Conservation (phyloP, 2,797 vertebrate genomes). For the Pteropus rufus region DNA sequence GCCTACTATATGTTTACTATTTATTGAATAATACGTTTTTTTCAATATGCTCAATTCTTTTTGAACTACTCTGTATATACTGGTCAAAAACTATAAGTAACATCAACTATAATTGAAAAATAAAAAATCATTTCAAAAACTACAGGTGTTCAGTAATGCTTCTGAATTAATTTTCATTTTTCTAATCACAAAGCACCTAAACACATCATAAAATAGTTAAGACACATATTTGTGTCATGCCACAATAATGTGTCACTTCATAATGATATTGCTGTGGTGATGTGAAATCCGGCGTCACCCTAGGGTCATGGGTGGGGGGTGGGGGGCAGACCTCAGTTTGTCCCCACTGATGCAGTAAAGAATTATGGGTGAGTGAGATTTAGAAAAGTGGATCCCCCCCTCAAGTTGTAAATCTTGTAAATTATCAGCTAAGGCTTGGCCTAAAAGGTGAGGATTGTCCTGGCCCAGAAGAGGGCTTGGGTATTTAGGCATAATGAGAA, state of each 20-base stretch:
- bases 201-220: background rate
- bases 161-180: constrained; percentile 22
- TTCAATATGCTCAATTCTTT: background rate
- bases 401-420: too few relatives aligned
- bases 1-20: background rate
- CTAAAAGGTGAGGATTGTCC: too few relatives aligned
- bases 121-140: background rate
- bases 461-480: too few relatives aligned
- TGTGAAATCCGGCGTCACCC: too few relatives aligned
- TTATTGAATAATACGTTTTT: background rate
- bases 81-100: background rate
- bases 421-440: too few relatives aligned
- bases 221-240: background rate
- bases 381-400: too few relatives aligned
- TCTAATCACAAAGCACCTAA: background rate
- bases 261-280: background rate
- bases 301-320: too few relatives aligned
- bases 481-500: too few relatives aligned
- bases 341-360: too few relatives aligned
- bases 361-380: too few relatives aligned
- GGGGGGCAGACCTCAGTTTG: too few relatives aligned
- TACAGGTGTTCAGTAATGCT: background rate
- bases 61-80: background rate
- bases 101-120: too few relatives aligned
- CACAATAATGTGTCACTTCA: background rate